Evolutionary conservation across 2,113 vertebrate species (phyloP).

Genomic region (Hemibagrus wyckioides): DNA sequence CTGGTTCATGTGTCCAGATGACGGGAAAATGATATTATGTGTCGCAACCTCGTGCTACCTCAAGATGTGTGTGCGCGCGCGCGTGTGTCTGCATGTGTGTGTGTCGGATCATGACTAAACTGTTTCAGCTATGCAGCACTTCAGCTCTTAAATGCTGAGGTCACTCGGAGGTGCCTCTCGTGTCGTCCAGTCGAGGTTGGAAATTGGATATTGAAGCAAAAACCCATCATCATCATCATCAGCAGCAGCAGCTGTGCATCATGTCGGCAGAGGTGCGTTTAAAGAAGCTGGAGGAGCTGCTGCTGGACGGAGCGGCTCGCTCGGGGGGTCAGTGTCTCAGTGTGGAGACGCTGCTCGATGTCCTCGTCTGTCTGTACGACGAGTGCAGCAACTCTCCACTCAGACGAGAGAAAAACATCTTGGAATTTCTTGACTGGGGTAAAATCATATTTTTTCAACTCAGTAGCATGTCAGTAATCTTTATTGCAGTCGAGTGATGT

Average conservation of each 20-base stretch:
- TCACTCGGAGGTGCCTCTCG: constrained; percentile 32
- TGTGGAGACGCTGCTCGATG: constrained; percentile 94
- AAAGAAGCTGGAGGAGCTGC: constrained; percentile 95
- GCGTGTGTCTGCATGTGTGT: constrained; percentile 23
- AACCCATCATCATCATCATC: neutral
- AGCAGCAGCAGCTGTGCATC: constrained; percentile 9
- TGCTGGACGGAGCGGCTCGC: constrained; percentile 90
- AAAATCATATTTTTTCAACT: constrained; percentile 9
- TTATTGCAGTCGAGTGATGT: neutral
- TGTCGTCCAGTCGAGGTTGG: neutral
- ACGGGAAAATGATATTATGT: constrained; percentile 49
- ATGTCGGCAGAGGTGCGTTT: constrained; percentile 99
- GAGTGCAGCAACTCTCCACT: constrained; percentile 96
- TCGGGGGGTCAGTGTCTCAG: constrained; percentile 90
- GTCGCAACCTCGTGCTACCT: constrained; percentile 44
- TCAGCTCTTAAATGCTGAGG: constrained; percentile 54
- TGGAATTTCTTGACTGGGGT: constrained; percentile 98
- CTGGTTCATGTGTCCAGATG: constrained; percentile 39
- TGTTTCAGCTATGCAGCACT: constrained; percentile 49
- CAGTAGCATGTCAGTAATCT: neutral
- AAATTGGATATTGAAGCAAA: neutral
- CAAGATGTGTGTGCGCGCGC: constrained; percentile 43
- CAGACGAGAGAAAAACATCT: constrained; percentile 93
- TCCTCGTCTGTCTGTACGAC: constrained; percentile 96
- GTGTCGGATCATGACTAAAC: constrained; percentile 58